Evolutionary conservation across 2,113 vertebrate species (phyloP), one percentile per base, ranked within the genome.

Genomic region (Hystrix brachyura): DNA sequence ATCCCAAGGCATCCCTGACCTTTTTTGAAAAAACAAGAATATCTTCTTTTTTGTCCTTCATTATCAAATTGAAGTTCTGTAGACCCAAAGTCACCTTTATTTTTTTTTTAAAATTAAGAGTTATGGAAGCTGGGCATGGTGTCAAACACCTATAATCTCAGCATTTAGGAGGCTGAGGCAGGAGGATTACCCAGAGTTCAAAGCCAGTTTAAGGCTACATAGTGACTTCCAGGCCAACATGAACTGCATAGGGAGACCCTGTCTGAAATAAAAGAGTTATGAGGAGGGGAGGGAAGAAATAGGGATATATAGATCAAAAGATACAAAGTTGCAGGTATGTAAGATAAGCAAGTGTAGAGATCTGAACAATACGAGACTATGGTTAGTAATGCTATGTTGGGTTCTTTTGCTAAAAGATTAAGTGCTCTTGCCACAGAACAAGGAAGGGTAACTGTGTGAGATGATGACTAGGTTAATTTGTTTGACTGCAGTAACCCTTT

Each of bases 51-150:
- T 76, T 67, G 60, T 38, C 38, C 38, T 38, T 38, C 72, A 38
- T 95, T 62, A 87, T 29, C 74, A 91, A 78, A 64, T 29, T 78
- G 51, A 94, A 92, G 14, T 81, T 92, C 51, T 19, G 2, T 9
- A 59, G 59, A 96, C 3, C 53, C 29, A 19, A 82, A 89, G 18
- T 92, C 51, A 86, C 65, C n/a, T 72, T 25, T 72, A n/a, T 21
- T 21, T 43, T 21, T 72, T 72, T 21, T 72, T 43, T 72, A 43
- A 21, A 72, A 72, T 72, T 72, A 43, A 72, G 69, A 72, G 69
- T 43, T 72, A 23, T 14, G 21, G 25, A 21, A 43, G 19, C 19
- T 4, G 4, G n/a, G 9, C n/a, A 4, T 43, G n/a, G 38, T 43
- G n/a, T 17, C 67, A 71, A n/a, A 71, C 69, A 71, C 69, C n/a